Conservation (phyloP, 37 sponge, comb jelly and placozoan genomes). For the Ephydatia muelleri region DNA sequence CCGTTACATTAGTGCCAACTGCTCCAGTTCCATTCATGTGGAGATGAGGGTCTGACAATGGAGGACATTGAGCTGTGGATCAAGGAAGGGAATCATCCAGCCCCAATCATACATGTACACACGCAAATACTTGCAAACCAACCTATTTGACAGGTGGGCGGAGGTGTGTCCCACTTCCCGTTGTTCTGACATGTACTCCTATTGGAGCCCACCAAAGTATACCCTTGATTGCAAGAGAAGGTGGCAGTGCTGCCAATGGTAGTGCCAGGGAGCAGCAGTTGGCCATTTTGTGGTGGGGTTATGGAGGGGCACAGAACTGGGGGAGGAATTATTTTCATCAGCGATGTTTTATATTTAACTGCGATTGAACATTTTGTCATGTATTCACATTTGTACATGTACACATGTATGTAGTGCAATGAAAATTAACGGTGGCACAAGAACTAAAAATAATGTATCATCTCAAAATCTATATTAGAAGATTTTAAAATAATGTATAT, state of each 20-base stretch:
- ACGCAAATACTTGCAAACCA: background rate
- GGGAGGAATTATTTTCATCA: too few species aligned
- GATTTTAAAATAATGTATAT: too few species aligned
- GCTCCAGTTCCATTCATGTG: background rate
- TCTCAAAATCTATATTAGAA: too few species aligned
- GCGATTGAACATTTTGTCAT: too few species aligned
- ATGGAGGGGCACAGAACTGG: background rate
- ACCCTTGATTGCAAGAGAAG: constrained; percentile 12
- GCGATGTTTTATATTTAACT: too few species aligned
- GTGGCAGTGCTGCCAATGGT: constrained; percentile 5
- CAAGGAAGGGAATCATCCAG: background rate
- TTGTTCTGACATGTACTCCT: background rate
- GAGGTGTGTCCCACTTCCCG: constrained; percentile 14
- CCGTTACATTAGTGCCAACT: background rate
- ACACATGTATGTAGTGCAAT: too few species aligned
- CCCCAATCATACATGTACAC: too few species aligned
- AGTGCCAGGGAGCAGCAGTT: background rate
- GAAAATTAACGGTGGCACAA: too few species aligned
- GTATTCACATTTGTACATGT: too few species aligned
- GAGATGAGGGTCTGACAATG: background rate
- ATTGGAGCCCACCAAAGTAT: constrained; percentile 15
- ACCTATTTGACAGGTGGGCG: constrained; percentile 18
- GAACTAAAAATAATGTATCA: too few species aligned
- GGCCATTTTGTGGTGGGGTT: background rate
- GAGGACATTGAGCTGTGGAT: background rate